phyloP scores from a whole-genome alignment of 2,113 vertebrate species.

The Aepyceros melampus region DNA sequence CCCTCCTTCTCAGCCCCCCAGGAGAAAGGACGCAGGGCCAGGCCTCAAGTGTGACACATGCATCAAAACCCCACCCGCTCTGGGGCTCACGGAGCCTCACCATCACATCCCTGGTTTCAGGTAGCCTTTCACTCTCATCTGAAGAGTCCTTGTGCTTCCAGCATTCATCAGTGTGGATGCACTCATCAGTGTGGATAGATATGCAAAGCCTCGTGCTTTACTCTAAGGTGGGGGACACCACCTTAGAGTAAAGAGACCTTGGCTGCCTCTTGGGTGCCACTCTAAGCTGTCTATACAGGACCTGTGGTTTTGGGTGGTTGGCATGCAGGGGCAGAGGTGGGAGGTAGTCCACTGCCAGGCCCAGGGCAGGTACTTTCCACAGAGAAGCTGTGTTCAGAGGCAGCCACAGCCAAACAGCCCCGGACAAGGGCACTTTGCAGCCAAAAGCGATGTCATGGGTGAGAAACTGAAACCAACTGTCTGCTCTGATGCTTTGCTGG shows the following conservation, averaged over 20 bases:
- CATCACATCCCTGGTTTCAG: neutral
- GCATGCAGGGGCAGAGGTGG: neutral
- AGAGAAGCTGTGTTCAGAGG: neutral
- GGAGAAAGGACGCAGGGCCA: neutral
- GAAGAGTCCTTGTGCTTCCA: neutral
- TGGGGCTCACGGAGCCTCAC: rapidly evolving
- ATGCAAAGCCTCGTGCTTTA: neutral
- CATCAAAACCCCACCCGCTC: too few relatives aligned
- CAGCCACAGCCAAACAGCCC: neutral
- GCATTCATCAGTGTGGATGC: too few relatives aligned
- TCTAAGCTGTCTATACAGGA: neutral
- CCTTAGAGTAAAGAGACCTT: neutral
- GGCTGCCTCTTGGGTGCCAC: neutral
- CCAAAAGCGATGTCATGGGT: neutral
- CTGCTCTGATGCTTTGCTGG: neutral
- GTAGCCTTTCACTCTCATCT: neutral
- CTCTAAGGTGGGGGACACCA: neutral
- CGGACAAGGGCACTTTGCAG: neutral
- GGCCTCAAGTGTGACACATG: neutral
- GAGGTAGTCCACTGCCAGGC: too few relatives aligned
- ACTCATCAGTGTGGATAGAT: rapidly evolving
- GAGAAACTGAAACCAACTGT: neutral
- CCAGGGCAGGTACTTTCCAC: too few relatives aligned
- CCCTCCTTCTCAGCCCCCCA: neutral
- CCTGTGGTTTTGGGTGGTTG: rapidly evolving